A percentile compares a stretch with the other conserved stretches of the same genome.
Evolutionary conservation across 2,888 invertebrate genomes (phyloP).

Genomic region (Torymus auratus): DNA sequence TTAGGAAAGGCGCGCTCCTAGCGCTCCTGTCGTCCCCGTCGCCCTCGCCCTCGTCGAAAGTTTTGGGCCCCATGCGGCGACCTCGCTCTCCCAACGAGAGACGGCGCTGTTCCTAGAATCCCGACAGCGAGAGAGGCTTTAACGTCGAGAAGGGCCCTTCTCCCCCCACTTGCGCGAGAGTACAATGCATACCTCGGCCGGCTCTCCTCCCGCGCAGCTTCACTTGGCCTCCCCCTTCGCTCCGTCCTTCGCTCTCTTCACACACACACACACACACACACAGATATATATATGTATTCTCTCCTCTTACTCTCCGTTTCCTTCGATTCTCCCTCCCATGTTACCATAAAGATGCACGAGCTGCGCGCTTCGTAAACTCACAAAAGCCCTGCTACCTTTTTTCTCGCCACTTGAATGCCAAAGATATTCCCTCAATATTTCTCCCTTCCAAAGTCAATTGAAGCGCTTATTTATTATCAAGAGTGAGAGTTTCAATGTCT

Average conservation of each 20-base stretch:
- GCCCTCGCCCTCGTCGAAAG: constrained; percentile 2
- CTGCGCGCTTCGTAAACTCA: constrained; percentile 25
- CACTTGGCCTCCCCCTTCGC: neutral
- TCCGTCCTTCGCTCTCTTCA: constrained; percentile 38
- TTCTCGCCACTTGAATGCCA: constrained; percentile 14
- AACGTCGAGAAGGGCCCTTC: constrained; percentile 26
- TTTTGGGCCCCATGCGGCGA: constrained; percentile 43
- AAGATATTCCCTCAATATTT: too few relatives aligned
- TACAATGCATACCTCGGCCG: constrained; percentile 65
- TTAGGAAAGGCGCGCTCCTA: constrained; percentile 17
- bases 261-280: too few relatives aligned
- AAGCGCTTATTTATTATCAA: too few relatives aligned
- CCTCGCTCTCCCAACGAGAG: constrained; percentile 23
- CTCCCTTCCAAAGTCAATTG: too few relatives aligned
- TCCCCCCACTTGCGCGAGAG: constrained; percentile 46
- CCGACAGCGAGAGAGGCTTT: constrained; percentile 17
- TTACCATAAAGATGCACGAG: constrained; percentile 48
- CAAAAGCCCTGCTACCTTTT: constrained; percentile 19
- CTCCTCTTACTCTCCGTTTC: constrained; percentile 45
- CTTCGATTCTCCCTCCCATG: constrained; percentile 41
- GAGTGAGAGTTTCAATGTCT: too few relatives aligned
- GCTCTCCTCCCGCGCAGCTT: constrained; percentile 22
- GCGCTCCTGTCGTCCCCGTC: too few relatives aligned
- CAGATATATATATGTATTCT: too few relatives aligned
- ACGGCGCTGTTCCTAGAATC: constrained; percentile 33